These are phyloP conservation scores for Zaprionus tsacasi DNA, from an alignment of 1,140 invertebrate genomes.

Conservation along the genomic window DNA sequence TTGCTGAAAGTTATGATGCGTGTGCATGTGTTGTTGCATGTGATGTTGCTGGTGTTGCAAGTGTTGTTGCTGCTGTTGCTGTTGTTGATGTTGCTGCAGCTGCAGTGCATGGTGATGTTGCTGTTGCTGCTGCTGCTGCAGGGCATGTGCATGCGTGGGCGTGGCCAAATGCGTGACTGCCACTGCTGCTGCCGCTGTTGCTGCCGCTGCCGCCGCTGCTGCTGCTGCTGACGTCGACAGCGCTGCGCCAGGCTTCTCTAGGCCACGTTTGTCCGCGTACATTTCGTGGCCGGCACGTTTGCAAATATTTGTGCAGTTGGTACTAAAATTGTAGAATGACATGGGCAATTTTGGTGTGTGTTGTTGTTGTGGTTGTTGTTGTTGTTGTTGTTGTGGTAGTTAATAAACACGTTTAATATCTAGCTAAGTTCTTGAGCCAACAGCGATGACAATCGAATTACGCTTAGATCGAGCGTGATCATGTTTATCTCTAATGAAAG, in stretches of 20 bases:
- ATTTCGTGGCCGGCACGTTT: conserved; percentile 68
- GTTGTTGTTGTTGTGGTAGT: conserved; percentile 1
- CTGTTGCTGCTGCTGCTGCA: conserved; percentile 57
- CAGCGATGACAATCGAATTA: conserved; percentile 42
- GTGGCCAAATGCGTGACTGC: conserved; percentile 60
- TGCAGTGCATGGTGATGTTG: conserved; percentile 60
- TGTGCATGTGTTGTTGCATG: conserved; percentile 72
- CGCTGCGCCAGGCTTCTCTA: conserved; percentile 59
- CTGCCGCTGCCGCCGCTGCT: conserved; percentile 33
- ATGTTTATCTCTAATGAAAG: conserved; percentile 64
- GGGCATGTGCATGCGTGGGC: conserved; percentile 54
- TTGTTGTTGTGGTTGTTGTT: conserved; percentile 31
- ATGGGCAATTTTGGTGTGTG: conserved; percentile 21
- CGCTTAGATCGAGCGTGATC: conserved; percentile 52
- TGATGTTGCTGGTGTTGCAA: conserved; percentile 71
- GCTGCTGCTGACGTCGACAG: conserved; percentile 33
- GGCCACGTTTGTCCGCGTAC: conserved; percentile 77
- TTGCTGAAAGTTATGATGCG: conserved; percentile 77
- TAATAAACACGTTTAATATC: conserved; percentile 42
- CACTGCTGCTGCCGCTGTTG: conserved; percentile 44
- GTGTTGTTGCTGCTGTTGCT: conserved; percentile 55
- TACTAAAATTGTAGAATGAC: conserved; percentile 68
- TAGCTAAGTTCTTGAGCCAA: conserved; percentile 36
- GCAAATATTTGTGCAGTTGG: conserved; percentile 69
- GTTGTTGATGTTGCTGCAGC: conserved; percentile 68